These are phyloP conservation scores for Rhynchonycteris naso DNA, from an alignment of 2,797 vertebrate species.

Conservation along the genomic window DNA sequence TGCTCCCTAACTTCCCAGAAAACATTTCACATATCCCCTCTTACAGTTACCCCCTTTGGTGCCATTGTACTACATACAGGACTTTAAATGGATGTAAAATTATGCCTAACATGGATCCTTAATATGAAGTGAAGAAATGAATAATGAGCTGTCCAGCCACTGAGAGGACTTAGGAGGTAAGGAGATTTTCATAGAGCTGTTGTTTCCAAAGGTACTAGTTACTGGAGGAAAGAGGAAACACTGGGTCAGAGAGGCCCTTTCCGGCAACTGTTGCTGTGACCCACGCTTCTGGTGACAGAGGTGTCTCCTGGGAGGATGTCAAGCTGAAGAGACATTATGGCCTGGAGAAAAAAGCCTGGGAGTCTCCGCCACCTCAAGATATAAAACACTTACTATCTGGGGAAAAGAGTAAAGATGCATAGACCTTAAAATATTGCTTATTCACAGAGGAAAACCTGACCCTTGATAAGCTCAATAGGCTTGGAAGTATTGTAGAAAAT, in stretches of 20 bases:
- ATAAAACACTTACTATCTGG: neutral
- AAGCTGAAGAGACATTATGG: neutral
- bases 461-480: neutral
- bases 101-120: neutral
- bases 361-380: neutral
- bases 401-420: neutral
- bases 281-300: neutral
- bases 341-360: neutral
- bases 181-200: neutral
- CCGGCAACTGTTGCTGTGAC: neutral
- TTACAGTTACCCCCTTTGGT: neutral
- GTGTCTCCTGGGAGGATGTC: neutral
- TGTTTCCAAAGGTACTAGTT: neutral
- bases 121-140: neutral
- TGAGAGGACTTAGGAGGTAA: neutral
- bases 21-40: neutral
- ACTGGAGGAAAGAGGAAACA: neutral
- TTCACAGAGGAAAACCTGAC: neutral
- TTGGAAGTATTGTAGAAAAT: conserved; percentile 14
- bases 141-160: neutral
- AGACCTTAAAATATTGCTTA: neutral
- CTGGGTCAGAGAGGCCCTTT: neutral
- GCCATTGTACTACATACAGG: neutral
- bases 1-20: neutral
- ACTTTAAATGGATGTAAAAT: neutral